phyloP scores from a whole-genome alignment of 2,797 vertebrate species.

The Muscicapa comitata region DNA sequence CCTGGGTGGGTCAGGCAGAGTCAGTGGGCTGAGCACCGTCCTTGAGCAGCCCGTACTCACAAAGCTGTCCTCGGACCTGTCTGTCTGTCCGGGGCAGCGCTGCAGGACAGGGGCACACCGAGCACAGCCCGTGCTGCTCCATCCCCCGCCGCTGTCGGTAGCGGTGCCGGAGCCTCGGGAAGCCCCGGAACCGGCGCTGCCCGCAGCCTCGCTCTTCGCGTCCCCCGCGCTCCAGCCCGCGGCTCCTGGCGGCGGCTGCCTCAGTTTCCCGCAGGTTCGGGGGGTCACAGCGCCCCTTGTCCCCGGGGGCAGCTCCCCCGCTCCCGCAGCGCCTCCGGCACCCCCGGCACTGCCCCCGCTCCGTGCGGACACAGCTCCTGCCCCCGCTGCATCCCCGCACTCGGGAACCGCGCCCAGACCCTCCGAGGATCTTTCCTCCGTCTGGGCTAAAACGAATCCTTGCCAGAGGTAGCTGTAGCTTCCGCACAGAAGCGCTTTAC shows the following conservation, averaged over 20 bases:
- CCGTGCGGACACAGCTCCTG: neutral
- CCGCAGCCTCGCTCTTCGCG: neutral
- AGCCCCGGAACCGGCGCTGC: accelerated
- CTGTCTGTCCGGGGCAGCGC: neutral
- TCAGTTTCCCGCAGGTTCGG: neutral
- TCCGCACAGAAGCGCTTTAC: neutral
- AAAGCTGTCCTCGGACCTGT: neutral
- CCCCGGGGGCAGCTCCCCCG: neutral
- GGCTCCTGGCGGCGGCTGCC: neutral
- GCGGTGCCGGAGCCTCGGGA: neutral
- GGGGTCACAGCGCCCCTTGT: too few species aligned
- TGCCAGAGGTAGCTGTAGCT: neutral
- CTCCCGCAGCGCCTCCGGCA: neutral
- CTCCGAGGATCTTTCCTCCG: accelerated
- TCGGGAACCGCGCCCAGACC: neutral
- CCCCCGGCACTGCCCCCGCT: neutral
- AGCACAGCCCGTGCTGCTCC: neutral
- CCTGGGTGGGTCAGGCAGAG: neutral
- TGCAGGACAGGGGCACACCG: neutral
- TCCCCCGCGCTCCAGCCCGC: neutral
- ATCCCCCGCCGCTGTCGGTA: neutral
- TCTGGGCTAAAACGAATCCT: neutral
- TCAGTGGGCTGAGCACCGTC: accelerated
- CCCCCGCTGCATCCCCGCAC: accelerated
- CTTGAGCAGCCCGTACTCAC: neutral